Evolutionary conservation across 53 echinoderm and acorn worm genomes (phyloP).

Genomic region (Luidia sarsii): DNA sequence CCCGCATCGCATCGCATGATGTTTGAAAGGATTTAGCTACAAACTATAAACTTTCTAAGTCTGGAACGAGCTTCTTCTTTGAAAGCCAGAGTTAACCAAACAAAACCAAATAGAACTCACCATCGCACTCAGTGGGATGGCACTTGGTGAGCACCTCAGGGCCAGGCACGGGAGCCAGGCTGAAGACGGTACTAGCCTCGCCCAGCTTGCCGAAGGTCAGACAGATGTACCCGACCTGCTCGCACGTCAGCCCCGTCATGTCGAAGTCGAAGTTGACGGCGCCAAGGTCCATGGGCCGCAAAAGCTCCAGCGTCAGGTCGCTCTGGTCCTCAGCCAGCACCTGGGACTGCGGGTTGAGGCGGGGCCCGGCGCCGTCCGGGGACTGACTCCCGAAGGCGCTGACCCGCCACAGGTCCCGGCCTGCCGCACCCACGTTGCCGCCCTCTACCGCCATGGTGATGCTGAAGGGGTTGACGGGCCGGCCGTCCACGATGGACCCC

Average conservation of each 20-base stretch:
- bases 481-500: conserved; percentile 60
- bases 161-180: conserved; percentile 68
- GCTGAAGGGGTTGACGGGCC: conserved; percentile 67
- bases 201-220: conserved; percentile 61
- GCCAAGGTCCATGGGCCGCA: conserved; percentile 68
- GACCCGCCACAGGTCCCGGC: conserved; percentile 67
- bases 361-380: conserved; percentile 56
- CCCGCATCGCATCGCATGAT: no score
- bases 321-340: conserved; percentile 38
- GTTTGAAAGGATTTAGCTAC: no score
- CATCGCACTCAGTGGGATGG: conserved; percentile 51
- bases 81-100: no score
- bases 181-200: conserved; percentile 68
- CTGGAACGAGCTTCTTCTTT: no score
- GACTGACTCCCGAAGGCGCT: conserved; percentile 77
- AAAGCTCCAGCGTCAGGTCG: conserved; percentile 40
- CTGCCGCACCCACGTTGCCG: conserved; percentile 57
- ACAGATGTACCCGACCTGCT: conserved; percentile 82
- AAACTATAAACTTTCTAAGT: no score
- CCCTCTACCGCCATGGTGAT: conserved; percentile 76
- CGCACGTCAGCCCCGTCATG: conserved; percentile 81
- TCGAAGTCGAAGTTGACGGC: conserved; percentile 72
- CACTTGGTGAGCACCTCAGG: conserved; percentile 78
- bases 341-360: conserved; percentile 48
- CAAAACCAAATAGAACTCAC: conserved; percentile 25